Conservation (phyloP, 1,140 invertebrate genomes). For the Venturia canescens region DNA sequence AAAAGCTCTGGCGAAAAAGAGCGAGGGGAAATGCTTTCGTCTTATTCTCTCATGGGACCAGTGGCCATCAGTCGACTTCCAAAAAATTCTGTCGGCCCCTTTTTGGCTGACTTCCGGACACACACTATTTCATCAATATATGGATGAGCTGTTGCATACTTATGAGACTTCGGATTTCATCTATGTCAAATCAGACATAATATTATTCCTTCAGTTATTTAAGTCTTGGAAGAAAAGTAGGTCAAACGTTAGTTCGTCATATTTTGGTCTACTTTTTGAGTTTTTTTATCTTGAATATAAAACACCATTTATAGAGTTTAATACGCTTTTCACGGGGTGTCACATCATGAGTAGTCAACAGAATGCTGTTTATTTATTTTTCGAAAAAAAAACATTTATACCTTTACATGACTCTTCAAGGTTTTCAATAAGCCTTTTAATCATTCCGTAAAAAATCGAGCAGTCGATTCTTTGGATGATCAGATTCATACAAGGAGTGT, state of each 20-base stretch:
- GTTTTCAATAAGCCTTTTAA: too few relatives aligned
- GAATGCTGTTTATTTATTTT: too few relatives aligned
- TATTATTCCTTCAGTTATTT: neutral
- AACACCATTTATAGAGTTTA: too few relatives aligned
- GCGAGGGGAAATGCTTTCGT: slow-evolving; percentile 5
- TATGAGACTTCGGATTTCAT: neutral
- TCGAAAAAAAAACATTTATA: too few relatives aligned
- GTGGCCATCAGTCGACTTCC: neutral
- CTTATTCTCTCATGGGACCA: slow-evolving; percentile 1
- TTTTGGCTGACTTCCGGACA: neutral
- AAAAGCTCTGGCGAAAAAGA: neutral
- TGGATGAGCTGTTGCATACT: too few relatives aligned
- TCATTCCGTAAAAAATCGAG: too few relatives aligned
- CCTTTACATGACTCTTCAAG: too few relatives aligned
- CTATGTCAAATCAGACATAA: neutral
- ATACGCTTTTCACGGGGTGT: too few relatives aligned
- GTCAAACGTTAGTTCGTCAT: neutral
- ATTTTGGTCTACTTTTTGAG: neutral
- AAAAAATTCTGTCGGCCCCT: neutral
- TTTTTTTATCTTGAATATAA: neutral
- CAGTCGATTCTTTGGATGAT: too few relatives aligned
- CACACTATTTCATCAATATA: neutral
- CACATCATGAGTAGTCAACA: too few relatives aligned
- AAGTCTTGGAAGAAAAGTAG: neutral
- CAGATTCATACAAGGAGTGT: too few relatives aligned